A percentile compares a stretch with the other conserved stretches of the same genome.
Evolutionary conservation across 2,888 invertebrate genomes (phyloP).

Genomic region (Orthosia gracilis): DNA sequence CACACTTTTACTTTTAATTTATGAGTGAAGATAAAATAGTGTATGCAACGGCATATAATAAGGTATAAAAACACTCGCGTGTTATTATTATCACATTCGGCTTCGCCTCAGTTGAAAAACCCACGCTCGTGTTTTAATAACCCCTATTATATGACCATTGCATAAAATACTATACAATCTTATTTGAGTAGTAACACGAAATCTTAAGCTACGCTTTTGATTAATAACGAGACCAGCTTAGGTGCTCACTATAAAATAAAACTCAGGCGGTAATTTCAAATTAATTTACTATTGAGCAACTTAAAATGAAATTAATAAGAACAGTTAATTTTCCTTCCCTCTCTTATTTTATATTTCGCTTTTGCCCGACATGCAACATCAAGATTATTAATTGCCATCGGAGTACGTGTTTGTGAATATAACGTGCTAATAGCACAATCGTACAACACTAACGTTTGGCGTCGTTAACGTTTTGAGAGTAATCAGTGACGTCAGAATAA

Average conservation of each 20-base stretch:
- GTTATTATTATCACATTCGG: too few relatives aligned
- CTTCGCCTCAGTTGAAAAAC: too few relatives aligned
- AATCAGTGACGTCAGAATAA: conserved; percentile 49
- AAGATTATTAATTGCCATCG: conserved; percentile 40
- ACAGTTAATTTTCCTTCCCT: conserved; percentile 9
- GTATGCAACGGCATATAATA: too few relatives aligned
- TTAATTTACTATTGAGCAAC: conserved; percentile 20
- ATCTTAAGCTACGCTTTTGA: background rate
- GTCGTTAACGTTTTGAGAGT: conserved; percentile 47
- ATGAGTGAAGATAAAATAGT: too few relatives aligned
- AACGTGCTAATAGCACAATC: conserved; percentile 16
- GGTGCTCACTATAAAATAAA: conserved; percentile 2
- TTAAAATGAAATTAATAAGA: conserved; percentile 5
- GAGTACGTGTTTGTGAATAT: conserved; percentile 24
- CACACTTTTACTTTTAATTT: too few relatives aligned
- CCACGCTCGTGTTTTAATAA: too few relatives aligned
- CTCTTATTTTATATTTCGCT: conserved; percentile 1
- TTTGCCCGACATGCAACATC: conserved; percentile 3
- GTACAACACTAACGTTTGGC: conserved; percentile 20
- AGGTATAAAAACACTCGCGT: too few relatives aligned
- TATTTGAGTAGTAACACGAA: background rate
- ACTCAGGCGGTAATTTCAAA: conserved; percentile 18
- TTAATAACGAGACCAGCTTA: conserved; percentile 3
- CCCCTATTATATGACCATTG: too few relatives aligned
- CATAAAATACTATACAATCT: too few relatives aligned